Base-by-base conservation (phyloP, 2,113 vertebrate species). In the Microtus richardsoni region DNA sequence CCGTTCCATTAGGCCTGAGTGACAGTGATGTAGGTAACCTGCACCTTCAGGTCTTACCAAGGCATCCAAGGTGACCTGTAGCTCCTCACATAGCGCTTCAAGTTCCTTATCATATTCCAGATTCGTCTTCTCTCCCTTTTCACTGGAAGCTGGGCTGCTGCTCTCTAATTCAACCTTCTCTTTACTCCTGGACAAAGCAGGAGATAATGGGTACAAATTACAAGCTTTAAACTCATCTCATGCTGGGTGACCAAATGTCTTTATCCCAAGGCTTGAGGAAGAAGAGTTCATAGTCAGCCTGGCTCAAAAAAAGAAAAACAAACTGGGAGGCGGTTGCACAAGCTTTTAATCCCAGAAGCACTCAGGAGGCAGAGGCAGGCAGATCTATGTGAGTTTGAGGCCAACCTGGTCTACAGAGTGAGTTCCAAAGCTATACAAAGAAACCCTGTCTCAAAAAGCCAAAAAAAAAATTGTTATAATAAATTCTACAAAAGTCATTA, bases 31-130 rank as follows among this genome's bases (percentile, higher is more conserved):
- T 7, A 0, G 33, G 30, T 3, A 26, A 36, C 73, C 21, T 19
- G 60, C 9, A 0, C 7, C 9, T 12, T 1, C 2, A 68, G 30
- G 1, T 8, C 97, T 97, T 97, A 99, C 99, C 99, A 99, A 98
- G 89, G 98, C 98, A 52, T 99, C 96, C 21, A 99, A 90, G 6
- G 98, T 96, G 22, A 98, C 95, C 89, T 99, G 98, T 85, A 99
- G 97, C 89, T 98, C 98, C 97, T 92, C 83, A 85, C 99, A 99
- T 83, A 98, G 97, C 0, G 87, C 97, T 70, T 99, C 99, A 44
- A 99, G 98, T 26, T 99, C 99, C 49, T 92, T 75, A 22, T 98
- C 98, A 44, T 97, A 98, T 19, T 97, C 96, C 22, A n/a, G 96
- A 33, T 36, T 14, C 5, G 54, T 9, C 95, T 97, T 97, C 75